Base-by-base conservation (phyloP, 2,797 vertebrate genomes). In the Todus mexicanus region DNA sequence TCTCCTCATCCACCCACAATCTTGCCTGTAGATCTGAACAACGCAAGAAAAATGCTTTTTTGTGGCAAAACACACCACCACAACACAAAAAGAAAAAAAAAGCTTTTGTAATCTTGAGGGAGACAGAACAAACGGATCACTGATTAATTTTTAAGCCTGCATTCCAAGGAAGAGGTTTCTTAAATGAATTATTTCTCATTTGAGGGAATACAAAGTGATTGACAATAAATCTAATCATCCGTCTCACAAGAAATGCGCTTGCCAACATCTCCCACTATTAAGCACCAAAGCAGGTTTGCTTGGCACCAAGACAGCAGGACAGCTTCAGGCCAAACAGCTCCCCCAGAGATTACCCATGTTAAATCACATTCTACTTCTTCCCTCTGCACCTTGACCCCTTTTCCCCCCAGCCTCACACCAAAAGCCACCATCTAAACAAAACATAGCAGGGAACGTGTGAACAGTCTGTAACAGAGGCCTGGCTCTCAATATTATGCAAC, bases 101-200 rank as follows among this genome's bases (percentile, higher is more conserved):
- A 42, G 12, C 51, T 92, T 85, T 82, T 70, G 40, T 51, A 87
- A 90, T 47, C 48, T 54, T n/a, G 12, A 89, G 56, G 31, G 48
- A 89, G 69, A 78, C 29, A 84, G 81, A 92, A 72, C 31, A 93
- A 89, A 72, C 2, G 3, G 37, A 85, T 25, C 31, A 33, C 59
- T 45, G 47, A 84, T 66, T 22, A 80, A n/a, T 89, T 87, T 72
- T 63, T 70, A 94, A 94, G 56, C 11, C 26, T 38, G 42, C 35
- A 81, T 81, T 89, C 63, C 47, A 96, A 91, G 82, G 69, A 85
- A 57, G 70, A 10, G 0, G 1, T 25, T 91, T 75, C 79, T 94
- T 78, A 71, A 93, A 87, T 66, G 92, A 81, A 64, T 89, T 18
- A 72, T 81, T 81, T 70, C 59, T 81, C 56, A 73, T 79, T 91